phyloP scores from a whole-genome alignment of 2,113 vertebrate species.

The Actenoides hombroni region DNA sequence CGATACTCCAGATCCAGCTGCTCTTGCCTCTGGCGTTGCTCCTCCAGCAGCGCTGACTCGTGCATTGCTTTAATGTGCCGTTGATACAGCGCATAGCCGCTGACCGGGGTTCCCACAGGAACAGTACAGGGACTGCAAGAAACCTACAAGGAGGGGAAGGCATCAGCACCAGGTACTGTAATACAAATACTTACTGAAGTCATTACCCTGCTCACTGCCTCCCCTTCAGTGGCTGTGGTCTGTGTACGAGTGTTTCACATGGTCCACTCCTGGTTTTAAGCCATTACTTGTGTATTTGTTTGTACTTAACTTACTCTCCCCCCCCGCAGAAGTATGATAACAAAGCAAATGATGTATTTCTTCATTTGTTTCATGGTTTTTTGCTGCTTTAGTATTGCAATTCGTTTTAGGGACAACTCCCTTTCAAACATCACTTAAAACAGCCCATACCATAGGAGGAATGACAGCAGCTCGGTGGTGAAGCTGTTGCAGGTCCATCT shows the following conservation, averaged over 20 bases:
- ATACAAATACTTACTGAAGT: neutral
- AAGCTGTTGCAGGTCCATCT: conserved; percentile 90
- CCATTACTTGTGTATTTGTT: neutral
- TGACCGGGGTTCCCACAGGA: conserved; percentile 80
- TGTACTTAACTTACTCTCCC: neutral
- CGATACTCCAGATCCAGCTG: conserved; percentile 86
- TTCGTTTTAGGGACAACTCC: neutral
- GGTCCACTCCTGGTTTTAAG: neutral
- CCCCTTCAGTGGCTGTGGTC: neutral
- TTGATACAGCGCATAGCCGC: conserved; percentile 89
- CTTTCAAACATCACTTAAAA: neutral
- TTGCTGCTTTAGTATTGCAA: neutral
- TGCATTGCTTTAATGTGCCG: conserved; percentile 94
- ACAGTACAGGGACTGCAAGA: conserved; percentile 82
- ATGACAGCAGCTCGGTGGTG: conserved; percentile 93
- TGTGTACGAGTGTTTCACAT: neutral
- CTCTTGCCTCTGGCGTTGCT: conserved; percentile 90
- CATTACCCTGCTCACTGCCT: neutral
- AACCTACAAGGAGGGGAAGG: conserved; percentile 61
- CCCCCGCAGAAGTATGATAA: neutral
- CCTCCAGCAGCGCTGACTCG: conserved; percentile 90
- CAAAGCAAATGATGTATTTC: neutral
- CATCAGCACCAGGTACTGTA: neutral
- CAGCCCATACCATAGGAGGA: conserved; percentile 88
- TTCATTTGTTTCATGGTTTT: neutral